Evolutionary conservation across 2,113 vertebrate species (phyloP), one percentile per base, ranked within the genome.

Genomic region (Recurvirostra avosetta): DNA sequence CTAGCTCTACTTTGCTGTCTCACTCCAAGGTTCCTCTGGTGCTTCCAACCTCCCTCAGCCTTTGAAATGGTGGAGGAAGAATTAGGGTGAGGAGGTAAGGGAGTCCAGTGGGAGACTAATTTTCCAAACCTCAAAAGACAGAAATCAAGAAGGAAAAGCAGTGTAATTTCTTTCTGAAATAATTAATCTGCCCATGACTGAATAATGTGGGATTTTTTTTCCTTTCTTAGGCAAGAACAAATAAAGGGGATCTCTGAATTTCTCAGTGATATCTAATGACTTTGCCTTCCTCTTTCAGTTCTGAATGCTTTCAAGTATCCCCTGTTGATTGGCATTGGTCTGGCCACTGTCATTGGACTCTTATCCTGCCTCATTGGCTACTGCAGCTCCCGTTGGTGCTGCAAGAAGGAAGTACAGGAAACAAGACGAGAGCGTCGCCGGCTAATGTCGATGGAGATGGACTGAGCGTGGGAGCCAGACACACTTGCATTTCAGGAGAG

Each of bases 361-460:
- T 97, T 99, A 61, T 99, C 99, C 34, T 98, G 99, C 91, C 98
- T 99, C n/a, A 98, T 99, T 90, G 99, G 99, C 29, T 98, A 99
- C 92, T 98, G 99, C 62, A 99, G 98, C 91, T 98, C 99, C 66
- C 99, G 98, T 50, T 99, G 99, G 98, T 99, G 99, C 96, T 99
- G 99, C 93, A 99, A 98, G 96, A 99, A 99, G 96, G 98, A 98
- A 27, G 94, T 98, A 7, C 98, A 98, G 96, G 98, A 99, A 97
- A 99, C 58, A 17, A 97, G 98, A 49, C 95, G 98, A 56, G 99
- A 94, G 96, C 98, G 98, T 50, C 99, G 98, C 95, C 98, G 99
- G 74, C 99, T 99, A 32, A 99, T 99, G 98, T 99, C 99, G 29
- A 98, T 99, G 98, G 99, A 99, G 97, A 99, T 99, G 98, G 99